phyloP scores from a whole-genome alignment of 2,888 invertebrate genomes.

The Dicyrtomina minuta region DNA sequence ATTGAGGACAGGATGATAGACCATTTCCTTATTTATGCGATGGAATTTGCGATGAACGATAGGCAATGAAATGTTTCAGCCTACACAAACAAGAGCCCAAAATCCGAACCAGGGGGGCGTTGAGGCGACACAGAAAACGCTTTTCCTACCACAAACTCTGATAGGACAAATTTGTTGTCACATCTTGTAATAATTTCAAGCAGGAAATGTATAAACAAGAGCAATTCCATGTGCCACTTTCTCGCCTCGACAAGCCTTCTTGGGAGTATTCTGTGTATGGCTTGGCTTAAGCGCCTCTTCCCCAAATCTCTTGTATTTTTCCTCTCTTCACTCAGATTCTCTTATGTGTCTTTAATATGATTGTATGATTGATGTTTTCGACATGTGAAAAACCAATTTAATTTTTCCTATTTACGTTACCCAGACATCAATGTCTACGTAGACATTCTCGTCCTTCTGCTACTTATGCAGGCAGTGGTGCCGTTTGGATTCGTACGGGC shows the following conservation, averaged over 20 bases:
- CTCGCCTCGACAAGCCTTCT: slow-evolving; percentile 19
- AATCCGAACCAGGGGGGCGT: slow-evolving; percentile 2
- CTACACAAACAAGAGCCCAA: too few species aligned
- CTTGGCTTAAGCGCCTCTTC: slow-evolving; percentile 12
- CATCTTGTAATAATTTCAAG: slow-evolving; percentile 43
- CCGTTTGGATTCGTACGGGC: too few species aligned
- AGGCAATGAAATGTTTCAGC: slow-evolving; percentile 11
- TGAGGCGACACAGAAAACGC: slow-evolving; percentile 8
- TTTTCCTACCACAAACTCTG: slow-evolving; percentile 36
- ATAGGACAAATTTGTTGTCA: slow-evolving; percentile 48
- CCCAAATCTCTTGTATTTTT: slow-evolving; percentile 13
- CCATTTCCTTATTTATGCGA: slow-evolving; percentile 51
- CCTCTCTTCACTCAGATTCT: slow-evolving; percentile 14
- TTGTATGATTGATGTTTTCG: slow-evolving; percentile 48
- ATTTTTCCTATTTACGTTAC: slow-evolving; percentile 37
- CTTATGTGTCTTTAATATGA: slow-evolving; percentile 36
- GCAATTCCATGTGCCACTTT: slow-evolving; percentile 34
- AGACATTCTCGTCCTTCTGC: too few species aligned
- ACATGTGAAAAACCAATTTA: slow-evolving; percentile 39
- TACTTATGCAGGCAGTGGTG: too few species aligned
- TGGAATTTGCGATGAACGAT: slow-evolving; percentile 33
- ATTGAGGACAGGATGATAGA: slow-evolving; percentile 38
- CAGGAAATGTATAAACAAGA: slow-evolving; percentile 45
- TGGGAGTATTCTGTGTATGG: background rate
- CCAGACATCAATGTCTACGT: background rate